Evolutionary conservation across 2,797 vertebrate genomes (phyloP), one percentile per base, ranked within the genome.

Genomic region (Tolypeutes matacus): DNA sequence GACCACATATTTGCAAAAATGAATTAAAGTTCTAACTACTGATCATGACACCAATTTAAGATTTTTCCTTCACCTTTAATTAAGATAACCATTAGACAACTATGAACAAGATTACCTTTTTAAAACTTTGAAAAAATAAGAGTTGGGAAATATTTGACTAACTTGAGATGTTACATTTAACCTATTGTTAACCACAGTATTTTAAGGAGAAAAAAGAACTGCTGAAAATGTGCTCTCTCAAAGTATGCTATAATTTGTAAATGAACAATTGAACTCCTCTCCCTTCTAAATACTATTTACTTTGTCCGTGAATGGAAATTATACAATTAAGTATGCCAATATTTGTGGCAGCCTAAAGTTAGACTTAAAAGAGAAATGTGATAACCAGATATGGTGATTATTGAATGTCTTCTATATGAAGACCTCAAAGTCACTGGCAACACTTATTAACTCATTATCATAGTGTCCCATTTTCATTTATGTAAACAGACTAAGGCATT

Each of bases 11-110:
- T 80, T 95, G 4, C 58, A 72, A 81, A 78, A 75, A 36, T 31
- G 64, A 95, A 89, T 94, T 97, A 93, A 92, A 94, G 25, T 62
- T 85, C 39, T 80, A 93, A 95, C 23, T 10, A 85, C 3, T 89
- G 17, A 86, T 72, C 3, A 85, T 82, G 31, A 90, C 42, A 86
- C 86, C 94, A 89, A 96, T 86, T 95, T 96, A 85, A 94, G 42
- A 89, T 53, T 92, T 39, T 60, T 62, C 56, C 58, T 95, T 97
- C 51, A 56, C 39, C 8, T 94, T 25, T 84, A 95, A 93, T 93
- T 95, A 93, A 76, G 49, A 89, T 39, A 85, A 92, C 46, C 17
- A 96, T 86, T 86, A 92, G 77, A 69, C 73, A 90, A 92, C 14
- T 36, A 67, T 53, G 25, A 93, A 76, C 36, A 69, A 75, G 17